Percentiles rank a stretch among this genome's conserved stretches.
These are phyloP conservation scores for Lucilia cuprina DNA, from an alignment of 1,140 invertebrate genomes.

Conservation along the genomic window DNA sequence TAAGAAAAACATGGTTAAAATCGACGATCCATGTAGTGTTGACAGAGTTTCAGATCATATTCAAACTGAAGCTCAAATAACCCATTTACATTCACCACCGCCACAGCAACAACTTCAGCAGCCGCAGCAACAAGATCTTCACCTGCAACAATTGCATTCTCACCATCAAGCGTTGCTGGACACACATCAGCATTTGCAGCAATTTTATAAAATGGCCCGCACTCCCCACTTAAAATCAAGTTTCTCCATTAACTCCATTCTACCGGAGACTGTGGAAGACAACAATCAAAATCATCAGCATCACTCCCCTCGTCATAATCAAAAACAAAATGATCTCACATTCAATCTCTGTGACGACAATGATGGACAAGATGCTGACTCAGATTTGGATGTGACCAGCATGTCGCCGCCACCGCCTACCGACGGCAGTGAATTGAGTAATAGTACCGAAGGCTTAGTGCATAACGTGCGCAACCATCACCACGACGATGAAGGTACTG, in stretches of 20 bases:
- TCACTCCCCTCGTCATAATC: conserved; percentile 23
- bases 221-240: conserved; percentile 71
- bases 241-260: conserved; percentile 76
- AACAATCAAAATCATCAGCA: conserved; percentile 12
- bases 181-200: conserved; percentile 27
- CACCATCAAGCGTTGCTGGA: conserved; percentile 15
- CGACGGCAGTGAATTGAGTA: conserved; percentile 40
- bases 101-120: conserved; percentile 22
- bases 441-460: not conserved
- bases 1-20: conserved; percentile 38
- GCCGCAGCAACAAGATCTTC: not conserved
- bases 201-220: conserved; percentile 65
- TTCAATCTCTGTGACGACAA: conserved; percentile 44
- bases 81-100: conserved; percentile 16
- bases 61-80: not conserved
- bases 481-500: not conserved
- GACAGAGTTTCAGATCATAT: conserved; percentile 23
- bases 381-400: conserved; percentile 80
- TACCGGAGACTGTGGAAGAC: conserved; percentile 70
- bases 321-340: conserved; percentile 19
- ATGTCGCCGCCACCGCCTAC: conserved; percentile 60
- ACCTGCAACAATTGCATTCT: conserved; percentile 21
- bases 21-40: conserved; percentile 33
- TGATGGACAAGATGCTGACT: conserved; percentile 71
- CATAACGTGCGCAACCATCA: not conserved